Percentiles rank a stretch among this genome's conserved stretches.
Evolutionary conservation across 30 jellyfish, hydroid and myxozoan species (phyloP).

Genomic region (Clytia hemisphaerica): DNA sequence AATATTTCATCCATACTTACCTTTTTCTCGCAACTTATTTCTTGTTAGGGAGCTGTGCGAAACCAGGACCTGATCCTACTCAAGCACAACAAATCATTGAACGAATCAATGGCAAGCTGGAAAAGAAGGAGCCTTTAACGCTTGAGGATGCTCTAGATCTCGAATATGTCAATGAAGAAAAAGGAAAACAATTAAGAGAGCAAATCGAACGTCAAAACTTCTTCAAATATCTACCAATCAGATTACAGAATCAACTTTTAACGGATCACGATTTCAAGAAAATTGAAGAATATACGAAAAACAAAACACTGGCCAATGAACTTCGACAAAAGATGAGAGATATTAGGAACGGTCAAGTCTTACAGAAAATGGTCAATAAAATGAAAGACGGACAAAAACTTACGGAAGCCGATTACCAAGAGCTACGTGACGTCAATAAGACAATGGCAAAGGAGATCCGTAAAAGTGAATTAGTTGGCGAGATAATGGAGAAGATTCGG

Average conservation of each 20-base stretch:
- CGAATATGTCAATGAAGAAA: slow-evolving; percentile 36
- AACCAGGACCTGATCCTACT: slow-evolving; percentile 44
- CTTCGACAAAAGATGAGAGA: slow-evolving; percentile 41
- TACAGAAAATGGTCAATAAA: slow-evolving; percentile 39
- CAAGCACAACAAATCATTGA: slow-evolving; percentile 40
- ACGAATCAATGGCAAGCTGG: slow-evolving; percentile 39
- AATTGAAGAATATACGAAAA: slow-evolving; percentile 50
- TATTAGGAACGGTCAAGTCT: slow-evolving; percentile 16
- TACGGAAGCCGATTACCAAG: slow-evolving; percentile 58
- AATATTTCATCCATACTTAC: too few species aligned
- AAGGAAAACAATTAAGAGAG: slow-evolving; percentile 44
- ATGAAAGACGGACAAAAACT: slow-evolving; percentile 32
- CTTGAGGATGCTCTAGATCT: slow-evolving; percentile 77
- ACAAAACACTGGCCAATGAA: slow-evolving; percentile 44
- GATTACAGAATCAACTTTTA: slow-evolving; percentile 34
- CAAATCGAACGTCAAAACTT: slow-evolving; percentile 41
- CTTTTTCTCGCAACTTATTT: too few species aligned
- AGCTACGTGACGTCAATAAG: slow-evolving; percentile 45
- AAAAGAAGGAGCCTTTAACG: slow-evolving; percentile 49
- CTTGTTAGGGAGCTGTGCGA: too few species aligned
- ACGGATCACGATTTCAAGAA: slow-evolving; percentile 51
- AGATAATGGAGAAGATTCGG: slow-evolving; percentile 30
- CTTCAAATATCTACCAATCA: slow-evolving; percentile 48
- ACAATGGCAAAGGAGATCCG: slow-evolving; percentile 45
- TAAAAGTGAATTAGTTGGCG: slow-evolving; percentile 32